Evolutionary conservation across 2,113 vertebrate genomes (phyloP).

Genomic region (Andinoacara biseriatus): DNA sequence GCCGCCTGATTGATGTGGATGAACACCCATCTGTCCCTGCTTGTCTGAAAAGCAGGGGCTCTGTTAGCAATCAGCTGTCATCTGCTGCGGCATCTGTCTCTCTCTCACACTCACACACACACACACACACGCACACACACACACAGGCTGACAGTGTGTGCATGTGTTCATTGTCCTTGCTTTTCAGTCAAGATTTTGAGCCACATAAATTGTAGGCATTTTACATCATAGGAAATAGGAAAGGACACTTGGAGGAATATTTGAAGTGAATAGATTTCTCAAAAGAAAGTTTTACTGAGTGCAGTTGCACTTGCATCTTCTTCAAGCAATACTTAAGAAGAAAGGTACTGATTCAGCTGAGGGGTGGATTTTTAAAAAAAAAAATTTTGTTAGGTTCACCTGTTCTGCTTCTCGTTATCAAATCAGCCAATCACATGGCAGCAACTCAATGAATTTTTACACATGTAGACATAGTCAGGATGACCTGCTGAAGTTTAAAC

Average conservation of each 20-base stretch:
- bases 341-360: background rate
- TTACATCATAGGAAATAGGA: background rate
- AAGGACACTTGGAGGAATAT: background rate
- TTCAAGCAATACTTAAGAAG: background rate
- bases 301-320: background rate
- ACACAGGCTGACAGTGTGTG: slow-evolving; percentile 1
- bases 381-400: no score
- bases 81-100: slow-evolving; percentile 42
- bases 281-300: background rate
- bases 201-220: background rate
- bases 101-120: background rate
- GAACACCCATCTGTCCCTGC: slow-evolving; percentile 33
- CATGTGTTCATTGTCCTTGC: background rate
- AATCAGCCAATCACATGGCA: no score
- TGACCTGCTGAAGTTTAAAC: background rate
- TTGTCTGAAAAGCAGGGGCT: slow-evolving; percentile 24
- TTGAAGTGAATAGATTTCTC: background rate
- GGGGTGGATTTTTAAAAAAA: background rate
- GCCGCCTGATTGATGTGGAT: slow-evolving; percentile 4
- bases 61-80: slow-evolving; percentile 43
- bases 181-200: background rate
- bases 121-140: background rate
- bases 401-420: no score
- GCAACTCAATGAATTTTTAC: no score
- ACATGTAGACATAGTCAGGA: background rate